Conservation (phyloP, 2,888 invertebrate genomes). For the Meloe dianella region DNA sequence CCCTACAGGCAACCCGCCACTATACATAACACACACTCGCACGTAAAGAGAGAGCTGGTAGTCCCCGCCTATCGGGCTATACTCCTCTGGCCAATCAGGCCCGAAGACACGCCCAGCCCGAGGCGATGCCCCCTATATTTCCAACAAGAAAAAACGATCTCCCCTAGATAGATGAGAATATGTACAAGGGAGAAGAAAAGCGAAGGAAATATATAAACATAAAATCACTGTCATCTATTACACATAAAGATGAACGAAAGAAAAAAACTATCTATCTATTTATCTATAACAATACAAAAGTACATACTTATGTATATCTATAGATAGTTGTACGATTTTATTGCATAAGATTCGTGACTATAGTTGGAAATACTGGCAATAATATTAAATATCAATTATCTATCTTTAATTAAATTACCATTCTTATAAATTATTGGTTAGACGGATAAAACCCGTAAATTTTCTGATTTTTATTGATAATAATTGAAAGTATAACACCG, state of each 20-base stretch:
- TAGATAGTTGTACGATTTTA: too few relatives aligned
- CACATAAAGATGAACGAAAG: too few relatives aligned
- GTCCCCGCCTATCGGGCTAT: conserved; percentile 51
- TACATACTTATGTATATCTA: too few relatives aligned
- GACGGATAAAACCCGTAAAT: background rate
- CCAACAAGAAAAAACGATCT: background rate
- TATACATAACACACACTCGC: background rate
- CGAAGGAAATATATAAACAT: background rate
- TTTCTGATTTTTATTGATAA: background rate
- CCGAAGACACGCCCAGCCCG: conserved; percentile 56
- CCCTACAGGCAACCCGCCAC: conserved; percentile 42
- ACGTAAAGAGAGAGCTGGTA: background rate
- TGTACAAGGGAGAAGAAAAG: background rate
- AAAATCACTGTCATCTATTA: background rate
- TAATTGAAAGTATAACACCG: background rate
- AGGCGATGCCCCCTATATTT: conserved; percentile 47
- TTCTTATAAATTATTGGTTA: background rate
- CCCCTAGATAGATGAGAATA: background rate
- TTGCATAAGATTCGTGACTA: background rate
- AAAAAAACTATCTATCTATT: too few relatives aligned
- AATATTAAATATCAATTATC: background rate
- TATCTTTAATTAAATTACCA: background rate
- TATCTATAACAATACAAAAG: too few relatives aligned
- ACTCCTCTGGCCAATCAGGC: conserved; percentile 53
- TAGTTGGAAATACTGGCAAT: background rate